phyloP scores from a whole-genome alignment of 2,888 invertebrate genomes.

The Cheilosia vulpina region DNA sequence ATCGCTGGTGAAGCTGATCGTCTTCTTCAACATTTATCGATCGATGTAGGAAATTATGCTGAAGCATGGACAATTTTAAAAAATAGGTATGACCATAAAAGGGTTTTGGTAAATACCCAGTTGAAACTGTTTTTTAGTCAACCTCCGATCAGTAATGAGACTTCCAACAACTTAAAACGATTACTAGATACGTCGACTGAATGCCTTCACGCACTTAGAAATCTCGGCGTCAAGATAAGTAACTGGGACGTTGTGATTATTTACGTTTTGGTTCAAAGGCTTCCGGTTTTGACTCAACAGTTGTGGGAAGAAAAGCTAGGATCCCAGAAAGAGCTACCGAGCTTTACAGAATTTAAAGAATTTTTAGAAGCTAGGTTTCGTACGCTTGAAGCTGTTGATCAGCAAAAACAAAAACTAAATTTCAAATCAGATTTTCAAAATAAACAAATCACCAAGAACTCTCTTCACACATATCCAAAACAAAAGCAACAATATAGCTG shows the following conservation, averaged over 20 bases:
- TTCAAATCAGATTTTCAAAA: too few relatives aligned
- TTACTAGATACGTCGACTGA: not conserved
- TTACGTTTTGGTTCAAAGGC: not conserved
- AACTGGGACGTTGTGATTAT: too few relatives aligned
- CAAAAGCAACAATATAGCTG: too few relatives aligned
- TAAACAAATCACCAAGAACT: too few relatives aligned
- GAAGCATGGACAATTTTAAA: slow-evolving; percentile 6
- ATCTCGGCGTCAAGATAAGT: not conserved
- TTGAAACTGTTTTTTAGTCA: slow-evolving; percentile 18
- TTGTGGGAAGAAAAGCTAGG: too few relatives aligned
- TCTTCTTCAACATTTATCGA: not conserved
- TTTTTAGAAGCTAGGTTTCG: too few relatives aligned
- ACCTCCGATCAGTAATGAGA: not conserved
- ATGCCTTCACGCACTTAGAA: not conserved
- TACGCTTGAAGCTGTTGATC: too few relatives aligned
- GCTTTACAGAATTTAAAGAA: too few relatives aligned
- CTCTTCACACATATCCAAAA: too few relatives aligned
- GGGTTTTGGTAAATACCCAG: slow-evolving; percentile 22
- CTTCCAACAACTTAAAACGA: not conserved
- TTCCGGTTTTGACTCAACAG: too few relatives aligned
- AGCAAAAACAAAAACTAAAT: too few relatives aligned
- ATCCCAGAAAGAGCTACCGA: too few relatives aligned
- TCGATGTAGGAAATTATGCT: slow-evolving; percentile 9
- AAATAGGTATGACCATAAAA: slow-evolving; percentile 7
- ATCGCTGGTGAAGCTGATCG: not conserved